Percentiles rank a stretch among this genome's conserved stretches.
Conservation (phyloP, 2,888 invertebrate species). For the Anaspis maculata region DNA sequence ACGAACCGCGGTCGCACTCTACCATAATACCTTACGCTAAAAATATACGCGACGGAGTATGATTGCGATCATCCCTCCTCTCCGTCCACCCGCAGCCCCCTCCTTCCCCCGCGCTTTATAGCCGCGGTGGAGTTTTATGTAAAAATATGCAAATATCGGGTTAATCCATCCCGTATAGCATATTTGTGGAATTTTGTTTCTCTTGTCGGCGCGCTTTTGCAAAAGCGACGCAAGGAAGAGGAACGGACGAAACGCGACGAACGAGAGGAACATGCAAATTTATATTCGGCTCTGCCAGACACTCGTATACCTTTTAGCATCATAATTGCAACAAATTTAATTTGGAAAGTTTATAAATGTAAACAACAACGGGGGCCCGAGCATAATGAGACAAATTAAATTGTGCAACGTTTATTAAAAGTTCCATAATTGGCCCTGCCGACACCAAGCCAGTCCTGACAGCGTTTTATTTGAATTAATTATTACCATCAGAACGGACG, state of each 20-base stretch:
- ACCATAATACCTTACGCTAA: too few relatives aligned
- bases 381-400: background rate
- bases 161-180: slow-evolving; percentile 14
- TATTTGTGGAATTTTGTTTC: slow-evolving; percentile 15
- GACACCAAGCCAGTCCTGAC: background rate
- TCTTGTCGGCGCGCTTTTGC: slow-evolving; percentile 11
- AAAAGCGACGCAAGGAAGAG: slow-evolving; percentile 6
- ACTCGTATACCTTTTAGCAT: slow-evolving; percentile 11
- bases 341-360: slow-evolving; percentile 14
- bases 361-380: slow-evolving; percentile 10
- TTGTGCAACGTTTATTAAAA: background rate
- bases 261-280: slow-evolving; percentile 16
- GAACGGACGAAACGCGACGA: too few relatives aligned
- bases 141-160: slow-evolving; percentile 17
- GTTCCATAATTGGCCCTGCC: too few relatives aligned
- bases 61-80: too few relatives aligned
- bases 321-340: slow-evolving; percentile 14
- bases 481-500: too few relatives aligned
- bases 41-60: too few relatives aligned
- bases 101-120: background rate
- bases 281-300: slow-evolving; percentile 10
- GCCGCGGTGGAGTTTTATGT: slow-evolving; percentile 11
- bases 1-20: too few relatives aligned
- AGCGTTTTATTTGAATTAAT: too few relatives aligned
- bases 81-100: background rate